These are phyloP conservation scores for Raja brachyura DNA, from an alignment of 2,113 vertebrate genomes.

Conservation along the genomic window DNA sequence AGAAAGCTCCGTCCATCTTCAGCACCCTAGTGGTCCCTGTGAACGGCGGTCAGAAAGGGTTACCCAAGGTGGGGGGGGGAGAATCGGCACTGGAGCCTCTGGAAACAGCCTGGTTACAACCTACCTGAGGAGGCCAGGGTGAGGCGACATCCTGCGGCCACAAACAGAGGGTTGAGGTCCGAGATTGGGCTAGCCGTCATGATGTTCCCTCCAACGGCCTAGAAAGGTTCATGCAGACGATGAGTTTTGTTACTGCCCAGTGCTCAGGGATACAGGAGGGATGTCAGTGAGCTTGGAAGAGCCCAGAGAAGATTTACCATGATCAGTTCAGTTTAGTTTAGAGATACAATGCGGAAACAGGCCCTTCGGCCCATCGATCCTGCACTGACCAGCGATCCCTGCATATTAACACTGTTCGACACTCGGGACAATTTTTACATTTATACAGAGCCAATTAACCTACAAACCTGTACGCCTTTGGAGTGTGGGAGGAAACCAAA, in stretches of 20 bases:
- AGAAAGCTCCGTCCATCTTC: constrained; percentile 78
- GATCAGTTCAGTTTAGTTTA: too few relatives aligned
- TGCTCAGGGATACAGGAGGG: background rate
- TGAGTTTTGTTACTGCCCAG: background rate
- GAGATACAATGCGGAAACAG: too few relatives aligned
- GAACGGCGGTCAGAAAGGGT: constrained; percentile 11
- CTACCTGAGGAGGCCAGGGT: constrained; percentile 75
- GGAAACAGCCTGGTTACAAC: background rate
- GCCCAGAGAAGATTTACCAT: too few relatives aligned
- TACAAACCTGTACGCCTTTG: too few relatives aligned
- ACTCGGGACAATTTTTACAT: too few relatives aligned
- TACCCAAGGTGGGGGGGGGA: background rate
- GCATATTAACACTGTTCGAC: too few relatives aligned
- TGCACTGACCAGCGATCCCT: too few relatives aligned
- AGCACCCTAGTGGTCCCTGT: constrained; percentile 68
- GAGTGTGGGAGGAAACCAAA: too few relatives aligned
- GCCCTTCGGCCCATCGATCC: too few relatives aligned
- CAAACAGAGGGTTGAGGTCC: constrained; percentile 90
- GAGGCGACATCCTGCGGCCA: constrained; percentile 73
- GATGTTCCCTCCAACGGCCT: constrained; percentile 92
- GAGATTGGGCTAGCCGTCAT: constrained; percentile 97
- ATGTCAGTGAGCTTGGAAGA: too few relatives aligned
- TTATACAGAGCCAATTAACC: too few relatives aligned
- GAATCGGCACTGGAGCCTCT: too few relatives aligned
- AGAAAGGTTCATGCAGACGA: constrained; percentile 39